Percentiles rank a stretch among this genome's conserved stretches.
These are phyloP conservation scores for Trichonephila clavata DNA, from an alignment of 1,140 invertebrate genomes.

Conservation along the genomic window DNA sequence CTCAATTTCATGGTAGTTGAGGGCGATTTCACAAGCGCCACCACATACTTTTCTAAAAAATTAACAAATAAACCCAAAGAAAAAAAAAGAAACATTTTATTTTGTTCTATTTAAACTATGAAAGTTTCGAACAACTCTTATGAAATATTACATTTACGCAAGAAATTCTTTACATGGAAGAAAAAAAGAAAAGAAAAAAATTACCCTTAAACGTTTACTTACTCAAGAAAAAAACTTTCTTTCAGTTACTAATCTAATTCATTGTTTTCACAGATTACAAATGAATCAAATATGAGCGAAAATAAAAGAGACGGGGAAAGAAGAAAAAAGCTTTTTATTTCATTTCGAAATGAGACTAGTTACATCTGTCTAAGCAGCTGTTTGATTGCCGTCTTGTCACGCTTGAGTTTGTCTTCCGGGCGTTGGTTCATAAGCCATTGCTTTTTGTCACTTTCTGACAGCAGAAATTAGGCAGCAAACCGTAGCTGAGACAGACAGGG, in stretches of 20 bases:
- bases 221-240: background rate
- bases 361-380: constrained; percentile 74
- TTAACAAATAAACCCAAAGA: no score
- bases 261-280: background rate
- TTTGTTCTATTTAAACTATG: no score
- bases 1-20: no score
- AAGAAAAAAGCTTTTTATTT: constrained; percentile 47
- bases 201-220: background rate
- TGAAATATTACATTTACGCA: no score
- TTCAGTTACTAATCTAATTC: background rate
- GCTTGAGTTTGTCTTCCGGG: constrained; percentile 72
- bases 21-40: no score
- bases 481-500: constrained; percentile 8
- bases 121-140: no score
- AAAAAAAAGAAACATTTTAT: no score
- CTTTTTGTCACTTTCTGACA: constrained; percentile 72
- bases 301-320: background rate
- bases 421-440: constrained; percentile 54
- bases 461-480: constrained; percentile 57
- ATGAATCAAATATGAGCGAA: background rate
- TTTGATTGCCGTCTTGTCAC: constrained; percentile 63
- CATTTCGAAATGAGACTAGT: constrained; percentile 61
- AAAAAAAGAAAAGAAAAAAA: no score
- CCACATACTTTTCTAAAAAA: no score
- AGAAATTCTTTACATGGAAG: no score